Evolutionary conservation across 1,140 invertebrate genomes (phyloP), one percentile per base, ranked within the genome.

Genomic region (Alviniconcha marisindica): DNA sequence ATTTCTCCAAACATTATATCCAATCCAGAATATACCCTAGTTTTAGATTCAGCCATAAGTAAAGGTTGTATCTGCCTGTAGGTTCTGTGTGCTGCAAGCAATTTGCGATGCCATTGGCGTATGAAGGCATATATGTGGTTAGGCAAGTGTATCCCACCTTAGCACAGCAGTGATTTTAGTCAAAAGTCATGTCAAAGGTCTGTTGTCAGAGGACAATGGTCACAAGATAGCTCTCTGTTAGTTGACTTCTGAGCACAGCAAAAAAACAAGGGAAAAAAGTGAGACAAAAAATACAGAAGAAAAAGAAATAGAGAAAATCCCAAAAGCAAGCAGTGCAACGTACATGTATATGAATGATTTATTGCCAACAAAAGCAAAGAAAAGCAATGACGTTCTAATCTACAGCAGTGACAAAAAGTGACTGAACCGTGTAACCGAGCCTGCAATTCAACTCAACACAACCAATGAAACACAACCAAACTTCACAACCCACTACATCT

Each of bases 311-410:
- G 10, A 81, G 7, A 71, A 82, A 73, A 33, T 73, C 31, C 40
- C 31, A 21, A 63, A 80, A 80, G 28, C 54, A 56, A 63, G 60
- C 60, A 63, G 60, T 31, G 60, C 21, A n/a, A 77, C n/a, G 42
- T 77, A 77, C n/a, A 38, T 74, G 33, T 74, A 74, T 12, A 74
- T 40, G 7, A 33, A 28, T 10, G 2, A 78, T 79, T 63, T 63
- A 79, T 63, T 79, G 60, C 38, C 31, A 66, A 74, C 33, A 21
- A 38, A 69, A 63, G 31, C 60, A 66, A 69, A 10, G 56, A 42
- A 60, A 81, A 44, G 42, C 51, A 28, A 63, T 42, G 42, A 66
- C n/a, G 38, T 33, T 42, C 38, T 31, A 48, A 71, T 31, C 56
- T 40, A 71, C 28, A 54, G 18, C 15, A 76, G 24, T 76, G 28